Conservation (phyloP, 2,113 vertebrate genomes). For the Thomomys bottae region DNA sequence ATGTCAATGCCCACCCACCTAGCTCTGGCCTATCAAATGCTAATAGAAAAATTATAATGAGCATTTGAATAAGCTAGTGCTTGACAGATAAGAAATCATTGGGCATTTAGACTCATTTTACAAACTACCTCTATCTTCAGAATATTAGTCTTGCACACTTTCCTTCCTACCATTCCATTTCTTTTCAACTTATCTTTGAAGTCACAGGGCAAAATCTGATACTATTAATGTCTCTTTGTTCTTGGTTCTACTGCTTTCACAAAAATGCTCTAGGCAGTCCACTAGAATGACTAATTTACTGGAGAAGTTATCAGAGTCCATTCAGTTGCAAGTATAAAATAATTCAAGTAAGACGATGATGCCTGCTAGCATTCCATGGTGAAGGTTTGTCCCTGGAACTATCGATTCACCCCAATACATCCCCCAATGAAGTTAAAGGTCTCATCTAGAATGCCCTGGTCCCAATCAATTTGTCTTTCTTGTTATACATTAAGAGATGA, state of each 20-base stretch:
- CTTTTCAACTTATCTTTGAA: slow-evolving; percentile 78
- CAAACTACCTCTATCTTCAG: slow-evolving; percentile 68
- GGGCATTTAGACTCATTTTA: slow-evolving; percentile 75
- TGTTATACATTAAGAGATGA: slow-evolving; percentile 2
- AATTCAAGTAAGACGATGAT: slow-evolving; percentile 70
- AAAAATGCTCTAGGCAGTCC: slow-evolving; percentile 76
- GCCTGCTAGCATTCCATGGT: slow-evolving; percentile 59
- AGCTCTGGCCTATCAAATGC: slow-evolving; percentile 60
- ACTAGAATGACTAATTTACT: slow-evolving; percentile 74
- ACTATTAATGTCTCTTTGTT: slow-evolving; percentile 76
- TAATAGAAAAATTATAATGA: slow-evolving; percentile 70
- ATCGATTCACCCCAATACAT: slow-evolving; percentile 51
- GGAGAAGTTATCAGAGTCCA: slow-evolving; percentile 73
- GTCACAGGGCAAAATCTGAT: slow-evolving; percentile 78
- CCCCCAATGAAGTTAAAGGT: slow-evolving; percentile 52
- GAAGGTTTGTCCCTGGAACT: slow-evolving; percentile 57
- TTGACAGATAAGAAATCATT: slow-evolving; percentile 60
- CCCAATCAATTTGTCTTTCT: slow-evolving; percentile 16
- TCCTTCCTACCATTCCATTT: slow-evolving; percentile 58
- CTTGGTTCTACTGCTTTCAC: slow-evolving; percentile 73
- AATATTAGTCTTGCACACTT: slow-evolving; percentile 72
- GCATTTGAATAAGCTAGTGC: slow-evolving; percentile 62
- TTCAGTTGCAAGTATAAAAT: slow-evolving; percentile 73
- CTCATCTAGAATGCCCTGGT: slow-evolving; percentile 36
- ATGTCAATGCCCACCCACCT: slow-evolving; percentile 44